phyloP scores from a whole-genome alignment of 2,113 vertebrate species.

The Pogona vitticeps region DNA sequence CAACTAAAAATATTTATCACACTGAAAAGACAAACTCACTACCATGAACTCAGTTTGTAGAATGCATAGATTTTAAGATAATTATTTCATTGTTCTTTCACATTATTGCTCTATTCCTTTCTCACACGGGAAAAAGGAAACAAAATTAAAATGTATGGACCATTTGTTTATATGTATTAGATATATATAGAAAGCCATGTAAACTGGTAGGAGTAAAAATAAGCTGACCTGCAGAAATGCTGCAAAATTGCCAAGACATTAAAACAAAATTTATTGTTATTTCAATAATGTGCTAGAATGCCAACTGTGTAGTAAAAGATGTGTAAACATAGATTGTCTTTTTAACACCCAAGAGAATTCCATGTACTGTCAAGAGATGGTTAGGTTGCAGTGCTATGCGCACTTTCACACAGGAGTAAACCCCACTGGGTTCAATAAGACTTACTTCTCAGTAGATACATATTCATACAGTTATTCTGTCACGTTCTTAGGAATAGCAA shows the following conservation, averaged over 20 bases:
- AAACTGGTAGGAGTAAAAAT: conserved; percentile 46
- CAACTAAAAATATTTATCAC: conserved; percentile 4
- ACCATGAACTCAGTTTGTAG: conserved; percentile 28
- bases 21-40: conserved; percentile 52
- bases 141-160: conserved; percentile 62
- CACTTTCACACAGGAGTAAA: too few species aligned
- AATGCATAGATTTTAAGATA: conserved; percentile 24
- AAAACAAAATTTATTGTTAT: conserved; percentile 31
- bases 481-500: background rate
- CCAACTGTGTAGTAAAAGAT: conserved; percentile 23
- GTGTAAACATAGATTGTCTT: background rate
- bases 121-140: conserved; percentile 52
- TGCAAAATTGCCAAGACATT: conserved; percentile 30
- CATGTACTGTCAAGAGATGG: conserved; percentile 18
- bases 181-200: conserved; percentile 54
- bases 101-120: conserved; percentile 57
- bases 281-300: background rate
- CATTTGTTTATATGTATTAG: conserved; percentile 58
- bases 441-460: too few species aligned
- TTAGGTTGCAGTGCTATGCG: conserved; percentile 37
- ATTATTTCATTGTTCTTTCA: conserved; percentile 39
- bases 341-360: conserved; percentile 38
- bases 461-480: background rate
- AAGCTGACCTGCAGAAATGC: conserved; percentile 22
- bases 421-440: too few species aligned